Evolutionary conservation across 1,140 invertebrate species (phyloP).

Genomic region (Camponotus floridanus): DNA sequence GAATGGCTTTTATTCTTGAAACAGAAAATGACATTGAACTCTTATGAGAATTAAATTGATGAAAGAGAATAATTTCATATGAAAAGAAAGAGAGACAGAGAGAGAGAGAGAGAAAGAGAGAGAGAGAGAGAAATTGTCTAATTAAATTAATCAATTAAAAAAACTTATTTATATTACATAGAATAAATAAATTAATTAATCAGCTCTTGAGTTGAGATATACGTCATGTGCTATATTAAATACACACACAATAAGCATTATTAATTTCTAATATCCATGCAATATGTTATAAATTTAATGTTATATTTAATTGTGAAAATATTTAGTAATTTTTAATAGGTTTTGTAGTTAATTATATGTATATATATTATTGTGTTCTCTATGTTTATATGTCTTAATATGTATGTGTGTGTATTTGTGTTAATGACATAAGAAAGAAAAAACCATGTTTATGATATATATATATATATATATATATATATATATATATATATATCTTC

Average conservation of each 20-base stretch:
- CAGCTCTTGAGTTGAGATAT: neutral
- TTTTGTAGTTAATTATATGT: neutral
- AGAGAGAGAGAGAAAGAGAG: no score
- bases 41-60: conserved; percentile 41
- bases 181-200: neutral
- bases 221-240: neutral
- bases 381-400: neutral
- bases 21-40: conserved; percentile 20
- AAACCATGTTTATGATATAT: neutral
- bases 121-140: neutral
- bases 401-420: neutral
- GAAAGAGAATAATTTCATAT: neutral
- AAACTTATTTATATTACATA: conserved; percentile 23
- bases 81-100: neutral
- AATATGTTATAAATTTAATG: neutral
- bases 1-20: conserved; percentile 4
- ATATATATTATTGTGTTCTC: neutral
- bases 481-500: neutral
- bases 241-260: neutral
- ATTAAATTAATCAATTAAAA: conserved; percentile 48
- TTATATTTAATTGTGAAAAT: neutral
- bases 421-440: no score
- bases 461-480: no score
- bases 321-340: neutral
- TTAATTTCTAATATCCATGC: neutral